These are phyloP conservation scores for Lochmaea capreae DNA, from an alignment of 2,888 invertebrate genomes.

Conservation along the genomic window DNA sequence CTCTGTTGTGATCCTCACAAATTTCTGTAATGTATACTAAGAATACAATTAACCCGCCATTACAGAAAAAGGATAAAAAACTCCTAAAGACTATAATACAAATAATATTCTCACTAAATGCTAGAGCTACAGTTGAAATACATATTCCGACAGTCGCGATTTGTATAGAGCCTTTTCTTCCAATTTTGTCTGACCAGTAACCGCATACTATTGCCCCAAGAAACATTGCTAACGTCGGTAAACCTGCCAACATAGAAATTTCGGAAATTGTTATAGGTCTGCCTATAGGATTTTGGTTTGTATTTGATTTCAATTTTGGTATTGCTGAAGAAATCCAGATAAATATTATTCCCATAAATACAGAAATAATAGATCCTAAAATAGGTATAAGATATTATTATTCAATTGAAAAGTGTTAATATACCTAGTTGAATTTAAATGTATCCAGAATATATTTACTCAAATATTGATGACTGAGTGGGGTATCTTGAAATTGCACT, in stretches of 20 bases:
- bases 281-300: background rate
- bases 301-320: conserved; percentile 1
- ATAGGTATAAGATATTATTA: too few species aligned
- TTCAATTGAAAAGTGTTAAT: too few species aligned
- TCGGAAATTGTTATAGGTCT: conserved; percentile 2
- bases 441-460: too few species aligned
- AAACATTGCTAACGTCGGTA: background rate
- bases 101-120: background rate
- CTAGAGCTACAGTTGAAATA: background rate
- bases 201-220: background rate
- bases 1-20: conserved; percentile 7
- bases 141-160: background rate
- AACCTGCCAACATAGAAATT: conserved; percentile 4
- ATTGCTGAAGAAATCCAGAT: conserved; percentile 43
- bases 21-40: conserved; percentile 2
- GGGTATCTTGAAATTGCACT: too few species aligned
- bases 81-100: background rate
- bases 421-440: too few species aligned
- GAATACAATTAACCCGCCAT: background rate
- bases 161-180: background rate
- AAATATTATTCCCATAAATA: background rate
- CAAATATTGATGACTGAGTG: too few species aligned
- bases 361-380: too few species aligned
- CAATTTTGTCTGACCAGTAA: background rate
- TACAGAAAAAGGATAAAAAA: background rate